phyloP scores from a whole-genome alignment of 2,888 invertebrate species.

The Urechis unicinctus region DNA sequence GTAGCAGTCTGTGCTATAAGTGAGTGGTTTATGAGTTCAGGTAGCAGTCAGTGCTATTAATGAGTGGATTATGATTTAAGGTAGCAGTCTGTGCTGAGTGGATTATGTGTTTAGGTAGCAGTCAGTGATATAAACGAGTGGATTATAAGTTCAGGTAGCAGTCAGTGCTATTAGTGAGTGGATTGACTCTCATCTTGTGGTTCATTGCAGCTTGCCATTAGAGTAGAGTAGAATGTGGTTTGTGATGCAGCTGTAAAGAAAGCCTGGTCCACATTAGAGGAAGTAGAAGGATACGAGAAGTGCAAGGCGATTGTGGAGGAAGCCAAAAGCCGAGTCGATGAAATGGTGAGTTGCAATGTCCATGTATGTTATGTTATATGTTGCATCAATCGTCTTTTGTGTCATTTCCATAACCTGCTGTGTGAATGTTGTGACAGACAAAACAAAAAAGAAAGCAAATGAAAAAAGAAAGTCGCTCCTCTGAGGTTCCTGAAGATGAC shows the following conservation, averaged over 20 bases:
- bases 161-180: not conserved
- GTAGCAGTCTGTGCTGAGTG: too few relatives aligned
- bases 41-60: not conserved
- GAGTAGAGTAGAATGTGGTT: not conserved
- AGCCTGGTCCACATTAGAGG: constrained; percentile 91
- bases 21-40: constrained; percentile 27
- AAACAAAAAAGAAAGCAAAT: constrained; percentile 76
- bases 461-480: constrained; percentile 70
- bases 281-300: constrained; percentile 84
- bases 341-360: constrained; percentile 48
- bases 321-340: constrained; percentile 87
- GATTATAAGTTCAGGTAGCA: too few relatives aligned
- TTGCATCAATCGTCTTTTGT: not conserved
- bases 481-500: constrained; percentile 67
- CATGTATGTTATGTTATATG: not conserved
- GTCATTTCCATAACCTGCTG: not conserved
- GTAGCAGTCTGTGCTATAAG: too few relatives aligned
- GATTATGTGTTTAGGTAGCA: too few relatives aligned
- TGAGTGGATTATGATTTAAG: too few relatives aligned
- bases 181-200: not conserved
- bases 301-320: constrained; percentile 96
- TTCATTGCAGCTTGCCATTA: not conserved
- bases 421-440: too few relatives aligned
- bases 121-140: too few relatives aligned
- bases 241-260: constrained; percentile 69